Evolutionary conservation across 1,140 invertebrate species (phyloP), one percentile per base, ranked within the genome.

Genomic region (Hesperophylax magnus): DNA sequence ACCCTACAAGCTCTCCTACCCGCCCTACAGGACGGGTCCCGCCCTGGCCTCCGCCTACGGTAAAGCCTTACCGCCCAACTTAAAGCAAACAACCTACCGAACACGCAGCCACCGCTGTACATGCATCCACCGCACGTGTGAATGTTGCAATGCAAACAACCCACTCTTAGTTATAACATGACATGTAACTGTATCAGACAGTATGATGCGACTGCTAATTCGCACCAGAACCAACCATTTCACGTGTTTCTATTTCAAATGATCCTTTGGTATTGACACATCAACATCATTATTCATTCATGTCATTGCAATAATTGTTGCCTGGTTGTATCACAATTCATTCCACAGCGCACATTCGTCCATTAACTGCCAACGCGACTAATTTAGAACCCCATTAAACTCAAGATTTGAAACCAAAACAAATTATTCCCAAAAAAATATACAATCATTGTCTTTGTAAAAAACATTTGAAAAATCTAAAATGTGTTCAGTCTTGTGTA

Each of bases 11-110:
- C 39, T 47, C 39, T 47, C 39, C 39, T 82, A 67, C 77, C 72
- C 69, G 71, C 81, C 61, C 72, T 72, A 77, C 81, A 79, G 47
- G 69, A 72, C 81, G 80, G 80, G 76, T 69, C 69, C 76, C 77
- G 71, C 77, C 72, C 77, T 24, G 54, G 69, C 69, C 65, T 52
- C 67, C 76, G 65, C 17, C 54, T 58, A 58, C 72, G 63, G 39
- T 52, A 61, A 69, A 22, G n/a, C 52, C 74, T 34, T 60, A 39
- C 61, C 63, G 34, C 24, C 31, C 17, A 15, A 56, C 24, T 47
- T 20, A 72, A 52, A 52, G 69, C 69, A 72, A 63, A 5, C 39
- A 14, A 24, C 39, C 47, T 47, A 47, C 39, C 31, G 52, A 52
- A 20, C 47, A 54, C 71, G 34, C 15, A 18, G 77, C 54, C 69